Conservation (phyloP, 2,797 vertebrate genomes). For the Labroides dimidiatus region DNA sequence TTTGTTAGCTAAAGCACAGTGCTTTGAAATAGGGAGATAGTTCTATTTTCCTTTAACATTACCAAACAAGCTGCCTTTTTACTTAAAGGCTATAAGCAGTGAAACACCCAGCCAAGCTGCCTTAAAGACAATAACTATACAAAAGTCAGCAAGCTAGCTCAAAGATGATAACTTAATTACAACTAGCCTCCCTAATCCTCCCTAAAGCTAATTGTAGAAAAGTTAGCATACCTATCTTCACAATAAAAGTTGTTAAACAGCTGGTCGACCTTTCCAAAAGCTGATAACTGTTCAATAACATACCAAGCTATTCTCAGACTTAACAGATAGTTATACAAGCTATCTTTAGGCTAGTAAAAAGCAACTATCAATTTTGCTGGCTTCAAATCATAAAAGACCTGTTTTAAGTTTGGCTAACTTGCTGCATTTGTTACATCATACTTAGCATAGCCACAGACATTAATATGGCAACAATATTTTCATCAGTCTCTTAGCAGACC, state of each 20-base stretch:
- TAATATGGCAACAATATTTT: neutral
- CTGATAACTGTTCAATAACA: neutral
- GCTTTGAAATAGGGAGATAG: neutral
- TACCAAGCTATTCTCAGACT: neutral
- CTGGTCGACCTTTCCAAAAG: neutral
- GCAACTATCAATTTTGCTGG: neutral
- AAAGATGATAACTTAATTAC: no score
- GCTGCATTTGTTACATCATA: conserved; percentile 1
- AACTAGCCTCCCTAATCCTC: no score
- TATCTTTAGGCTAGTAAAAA: neutral
- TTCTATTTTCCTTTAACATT: neutral
- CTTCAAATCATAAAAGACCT: neutral
- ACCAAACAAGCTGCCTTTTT: neutral
- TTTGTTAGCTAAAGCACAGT: conserved; percentile 2
- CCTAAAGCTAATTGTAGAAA: no score
- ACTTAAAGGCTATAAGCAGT: neutral
- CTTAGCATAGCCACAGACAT: neutral
- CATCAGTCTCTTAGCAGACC: neutral
- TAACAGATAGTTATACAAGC: neutral
- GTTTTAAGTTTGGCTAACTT: neutral
- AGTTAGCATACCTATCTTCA: no score
- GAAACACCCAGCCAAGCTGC: neutral
- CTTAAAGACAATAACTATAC: neutral
- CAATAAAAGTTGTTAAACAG: neutral
- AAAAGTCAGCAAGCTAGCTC: neutral